These are phyloP conservation scores for Apaloderma vittatum DNA, from an alignment of 2,113 vertebrate species.

Conservation along the genomic window DNA sequence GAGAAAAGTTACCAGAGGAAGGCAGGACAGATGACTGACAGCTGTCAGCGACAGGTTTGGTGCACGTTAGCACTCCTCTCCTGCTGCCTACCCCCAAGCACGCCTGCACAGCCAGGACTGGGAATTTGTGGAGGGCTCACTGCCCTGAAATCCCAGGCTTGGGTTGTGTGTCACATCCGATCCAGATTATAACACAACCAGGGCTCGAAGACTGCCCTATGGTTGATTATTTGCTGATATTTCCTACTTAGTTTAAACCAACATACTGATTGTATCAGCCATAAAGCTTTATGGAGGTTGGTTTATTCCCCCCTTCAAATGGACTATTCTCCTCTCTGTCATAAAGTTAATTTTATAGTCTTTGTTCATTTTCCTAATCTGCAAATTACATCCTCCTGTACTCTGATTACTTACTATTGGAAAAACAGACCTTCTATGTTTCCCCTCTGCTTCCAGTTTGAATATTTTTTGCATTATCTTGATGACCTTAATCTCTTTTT, in stretches of 20 bases:
- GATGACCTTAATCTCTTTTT: conserved; percentile 81
- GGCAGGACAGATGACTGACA: background rate
- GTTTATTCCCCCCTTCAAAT: conserved; percentile 43
- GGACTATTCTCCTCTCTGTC: conserved; percentile 57
- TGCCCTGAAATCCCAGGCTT: background rate
- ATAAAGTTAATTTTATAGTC: conserved; percentile 85
- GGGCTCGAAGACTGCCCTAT: background rate
- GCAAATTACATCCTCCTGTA: conserved; percentile 84
- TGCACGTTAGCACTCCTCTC: background rate
- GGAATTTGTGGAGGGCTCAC: background rate
- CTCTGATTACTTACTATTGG: conserved; percentile 81
- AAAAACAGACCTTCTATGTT: conserved; percentile 76
- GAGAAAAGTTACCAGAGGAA: background rate
- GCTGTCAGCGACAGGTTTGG: background rate
- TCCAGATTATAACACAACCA: background rate
- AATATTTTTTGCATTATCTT: conserved; percentile 82
- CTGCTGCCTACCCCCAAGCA: background rate
- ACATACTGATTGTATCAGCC: conserved; percentile 52
- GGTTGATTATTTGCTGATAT: conserved; percentile 54
- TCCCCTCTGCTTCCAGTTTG: conserved; percentile 77
- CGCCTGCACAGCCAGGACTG: background rate
- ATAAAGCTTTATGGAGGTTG: conserved; percentile 52
- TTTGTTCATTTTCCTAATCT: conserved; percentile 86
- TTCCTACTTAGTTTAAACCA: conserved; percentile 53
- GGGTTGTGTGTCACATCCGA: background rate